A percentile compares a stretch with the other conserved stretches of the same genome.
Conservation (phyloP, 1,140 invertebrate species). For the Macrosteles quadrilineatus region DNA sequence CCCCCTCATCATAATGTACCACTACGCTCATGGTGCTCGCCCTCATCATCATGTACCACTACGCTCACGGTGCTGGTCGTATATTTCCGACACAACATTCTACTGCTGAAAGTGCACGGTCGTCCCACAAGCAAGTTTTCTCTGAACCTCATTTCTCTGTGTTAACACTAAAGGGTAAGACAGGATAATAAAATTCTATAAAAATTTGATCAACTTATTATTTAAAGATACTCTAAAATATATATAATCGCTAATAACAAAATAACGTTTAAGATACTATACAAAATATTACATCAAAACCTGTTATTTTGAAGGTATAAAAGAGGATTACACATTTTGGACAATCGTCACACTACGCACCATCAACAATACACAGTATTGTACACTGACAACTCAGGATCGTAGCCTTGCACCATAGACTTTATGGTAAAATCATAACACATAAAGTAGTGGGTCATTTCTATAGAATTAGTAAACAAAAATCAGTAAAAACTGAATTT, state of each 20-base stretch:
- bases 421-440: not conserved
- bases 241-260: constrained; percentile 9
- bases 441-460: not conserved
- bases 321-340: constrained; percentile 8
- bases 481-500: constrained; percentile 10
- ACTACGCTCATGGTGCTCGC: too few species aligned
- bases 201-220: constrained; percentile 13
- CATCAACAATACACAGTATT: constrained; percentile 37
- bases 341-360: constrained; percentile 25
- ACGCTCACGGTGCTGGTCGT: too few species aligned
- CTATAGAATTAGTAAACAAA: constrained; percentile 5
- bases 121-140: too few species aligned
- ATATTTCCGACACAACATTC: too few species aligned
- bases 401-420: not conserved
- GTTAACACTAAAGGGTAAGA: not conserved
- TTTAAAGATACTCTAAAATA: constrained; percentile 16
- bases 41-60: too few species aligned
- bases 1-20: too few species aligned
- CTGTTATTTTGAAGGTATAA: not conserved
- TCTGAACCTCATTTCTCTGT: too few species aligned
- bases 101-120: too few species aligned
- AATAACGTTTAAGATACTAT: constrained; percentile 23
- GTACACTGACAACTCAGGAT: constrained; percentile 19
- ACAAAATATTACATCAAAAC: not conserved
- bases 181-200: not conserved